Percentiles rank a stretch among this genome's conserved stretches.
Evolutionary conservation across 2,888 invertebrate species (phyloP).

Genomic region (Mechanitis messenoides): DNA sequence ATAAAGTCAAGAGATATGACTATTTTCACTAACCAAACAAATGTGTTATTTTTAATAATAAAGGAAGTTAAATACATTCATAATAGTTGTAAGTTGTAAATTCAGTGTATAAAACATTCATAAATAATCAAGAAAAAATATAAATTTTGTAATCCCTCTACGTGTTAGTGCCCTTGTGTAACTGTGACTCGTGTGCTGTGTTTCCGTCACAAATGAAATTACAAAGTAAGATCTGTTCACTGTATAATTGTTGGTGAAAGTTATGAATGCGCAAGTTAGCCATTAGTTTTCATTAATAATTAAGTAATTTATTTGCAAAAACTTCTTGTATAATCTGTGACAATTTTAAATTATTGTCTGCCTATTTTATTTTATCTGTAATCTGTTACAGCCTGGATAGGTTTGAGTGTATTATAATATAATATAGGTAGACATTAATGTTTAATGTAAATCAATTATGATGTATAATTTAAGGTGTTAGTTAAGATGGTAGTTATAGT

Average conservation of each 20-base stretch:
- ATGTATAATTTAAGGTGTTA: slow-evolving; percentile 50
- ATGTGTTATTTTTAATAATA: slow-evolving; percentile 53
- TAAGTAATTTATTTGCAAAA: slow-evolving; percentile 37
- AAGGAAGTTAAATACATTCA: slow-evolving; percentile 39
- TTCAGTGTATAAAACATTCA: slow-evolving; percentile 52
- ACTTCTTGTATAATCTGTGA: slow-evolving; percentile 35
- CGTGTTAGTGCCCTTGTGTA: slow-evolving; percentile 38
- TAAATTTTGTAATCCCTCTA: slow-evolving; percentile 41
- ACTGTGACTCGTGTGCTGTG: slow-evolving; percentile 47
- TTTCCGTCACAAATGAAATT: slow-evolving; percentile 59
- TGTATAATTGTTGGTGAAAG: slow-evolving; percentile 43
- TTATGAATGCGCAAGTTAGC: slow-evolving; percentile 41
- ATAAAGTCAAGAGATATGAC: slow-evolving; percentile 41
- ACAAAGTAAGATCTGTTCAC: slow-evolving; percentile 51
- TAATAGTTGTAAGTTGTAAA: slow-evolving; percentile 46
- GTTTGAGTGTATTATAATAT: slow-evolving; percentile 51
- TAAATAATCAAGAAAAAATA: slow-evolving; percentile 39
- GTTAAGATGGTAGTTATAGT: slow-evolving; percentile 57
- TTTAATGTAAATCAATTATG: slow-evolving; percentile 62
- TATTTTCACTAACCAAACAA: slow-evolving; percentile 49
- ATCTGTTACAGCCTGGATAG: slow-evolving; percentile 40
- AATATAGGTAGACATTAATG: slow-evolving; percentile 55
- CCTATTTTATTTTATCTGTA: slow-evolving; percentile 48
- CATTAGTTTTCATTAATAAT: slow-evolving; percentile 36
- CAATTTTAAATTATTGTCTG: slow-evolving; percentile 46